These are phyloP conservation scores for Pelmatolapia mariae DNA, from an alignment of 2,113 vertebrate genomes.

Conservation along the genomic window DNA sequence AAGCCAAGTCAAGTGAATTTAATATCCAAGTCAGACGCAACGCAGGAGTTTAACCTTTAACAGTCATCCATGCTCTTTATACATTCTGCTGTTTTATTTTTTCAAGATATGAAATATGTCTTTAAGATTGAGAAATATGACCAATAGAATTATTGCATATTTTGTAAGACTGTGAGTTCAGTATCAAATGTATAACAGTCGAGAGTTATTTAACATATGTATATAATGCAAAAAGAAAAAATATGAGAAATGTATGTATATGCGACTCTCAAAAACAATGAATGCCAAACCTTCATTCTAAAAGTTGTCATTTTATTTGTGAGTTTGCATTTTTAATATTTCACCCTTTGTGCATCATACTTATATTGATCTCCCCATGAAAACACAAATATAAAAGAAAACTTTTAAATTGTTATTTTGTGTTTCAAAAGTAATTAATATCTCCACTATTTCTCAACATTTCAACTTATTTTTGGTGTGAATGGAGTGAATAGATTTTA, in stretches of 20 bases:
- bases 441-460: background rate
- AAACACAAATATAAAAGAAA: background rate
- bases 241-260: conserved; percentile 50
- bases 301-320: conserved; percentile 24
- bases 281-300: conserved; percentile 64
- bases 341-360: background rate
- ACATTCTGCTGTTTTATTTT: conserved; percentile 58
- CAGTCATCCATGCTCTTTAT: conserved; percentile 41
- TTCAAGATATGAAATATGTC: conserved; percentile 24
- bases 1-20: conserved; percentile 41
- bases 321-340: background rate
- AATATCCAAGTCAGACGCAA: conserved; percentile 66
- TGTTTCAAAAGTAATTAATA: background rate
- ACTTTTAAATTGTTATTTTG: background rate
- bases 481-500: background rate
- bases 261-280: conserved; percentile 55
- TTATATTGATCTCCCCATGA: background rate
- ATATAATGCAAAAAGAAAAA: conserved; percentile 34
- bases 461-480: background rate
- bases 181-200: conserved; percentile 54
- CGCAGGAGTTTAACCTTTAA: conserved; percentile 61
- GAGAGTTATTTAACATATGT: conserved; percentile 41
- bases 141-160: conserved; percentile 56
- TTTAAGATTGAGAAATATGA: conserved; percentile 36
- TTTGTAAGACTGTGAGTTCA: conserved; percentile 57